phyloP scores from a whole-genome alignment of 2,888 invertebrate genomes.

The Podabrus alpinus region DNA sequence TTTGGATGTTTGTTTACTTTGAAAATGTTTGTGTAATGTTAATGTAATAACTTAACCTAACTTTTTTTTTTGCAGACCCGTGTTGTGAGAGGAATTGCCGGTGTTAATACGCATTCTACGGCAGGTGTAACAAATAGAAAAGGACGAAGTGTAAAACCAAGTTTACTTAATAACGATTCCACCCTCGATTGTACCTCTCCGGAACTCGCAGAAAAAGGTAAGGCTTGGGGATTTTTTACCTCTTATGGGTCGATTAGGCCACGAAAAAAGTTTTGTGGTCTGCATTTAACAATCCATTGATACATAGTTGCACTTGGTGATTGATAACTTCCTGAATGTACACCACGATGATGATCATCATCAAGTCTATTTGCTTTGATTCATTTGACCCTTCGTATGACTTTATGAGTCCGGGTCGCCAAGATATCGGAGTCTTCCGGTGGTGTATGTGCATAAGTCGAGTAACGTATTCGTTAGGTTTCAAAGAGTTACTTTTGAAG shows the following conservation, averaged over 20 bases:
- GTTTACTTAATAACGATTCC: conserved; percentile 33
- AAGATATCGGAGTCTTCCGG: conserved; percentile 7
- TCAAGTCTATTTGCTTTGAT: conserved; percentile 24
- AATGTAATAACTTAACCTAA: too few species aligned
- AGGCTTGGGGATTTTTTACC: conserved; percentile 22
- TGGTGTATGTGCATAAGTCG: neutral
- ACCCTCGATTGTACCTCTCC: conserved; percentile 42
- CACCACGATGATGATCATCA: conserved; percentile 17
- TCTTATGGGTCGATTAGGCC: too few species aligned
- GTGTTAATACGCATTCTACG: conserved; percentile 42
- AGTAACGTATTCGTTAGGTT: neutral
- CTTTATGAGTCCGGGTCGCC: conserved; percentile 12
- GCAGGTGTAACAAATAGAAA: conserved; percentile 42
- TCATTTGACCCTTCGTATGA: conserved; percentile 33
- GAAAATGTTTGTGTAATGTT: neutral
- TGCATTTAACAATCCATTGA: neutral
- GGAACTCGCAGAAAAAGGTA: conserved; percentile 50
- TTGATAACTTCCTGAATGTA: conserved; percentile 39
- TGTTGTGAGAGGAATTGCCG: conserved; percentile 46
- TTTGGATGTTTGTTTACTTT: neutral
- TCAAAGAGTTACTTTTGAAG: conserved; percentile 4
- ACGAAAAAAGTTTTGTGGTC: neutral
- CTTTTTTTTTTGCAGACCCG: conserved; percentile 45
- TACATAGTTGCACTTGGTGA: conserved; percentile 23
- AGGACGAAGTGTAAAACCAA: conserved; percentile 44